Percentiles rank a stretch among this genome's conserved stretches.
Conservation (phyloP, 2,888 invertebrate species). For the Spodoptera littoralis region DNA sequence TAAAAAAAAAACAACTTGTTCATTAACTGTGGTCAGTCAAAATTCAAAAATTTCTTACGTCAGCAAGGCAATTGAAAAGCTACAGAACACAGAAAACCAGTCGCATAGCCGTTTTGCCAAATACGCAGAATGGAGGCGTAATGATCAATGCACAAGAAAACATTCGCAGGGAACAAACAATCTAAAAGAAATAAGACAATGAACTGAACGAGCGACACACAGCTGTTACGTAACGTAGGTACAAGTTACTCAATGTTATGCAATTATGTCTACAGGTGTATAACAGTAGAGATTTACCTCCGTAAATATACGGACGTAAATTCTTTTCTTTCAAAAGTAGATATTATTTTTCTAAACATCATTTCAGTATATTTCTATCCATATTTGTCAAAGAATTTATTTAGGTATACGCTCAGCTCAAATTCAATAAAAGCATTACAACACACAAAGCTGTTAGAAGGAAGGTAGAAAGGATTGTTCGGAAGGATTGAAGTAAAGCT, state of each 20-base stretch:
- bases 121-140: constrained; percentile 22
- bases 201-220: constrained; percentile 7
- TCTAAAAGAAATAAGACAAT: constrained; percentile 33
- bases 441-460: background rate
- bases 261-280: background rate
- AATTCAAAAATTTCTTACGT: no score
- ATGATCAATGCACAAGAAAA: constrained; percentile 29
- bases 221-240: constrained; percentile 5
- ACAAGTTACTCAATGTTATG: background rate
- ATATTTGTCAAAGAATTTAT: background rate
- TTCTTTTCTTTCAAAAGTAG: no score
- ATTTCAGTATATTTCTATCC: no score
- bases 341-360: no score
- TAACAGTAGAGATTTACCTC: no score
- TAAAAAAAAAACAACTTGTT: no score
- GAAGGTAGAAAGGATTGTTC: no score
- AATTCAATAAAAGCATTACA: background rate
- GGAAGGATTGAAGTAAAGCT: background rate
- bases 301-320: no score
- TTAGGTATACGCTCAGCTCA: constrained; percentile 30
- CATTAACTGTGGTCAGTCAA: no score
- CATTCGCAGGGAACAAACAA: constrained; percentile 40
- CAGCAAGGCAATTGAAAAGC: background rate
- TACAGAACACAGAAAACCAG: background rate
- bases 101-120: constrained; percentile 39